A percentile compares a stretch with the other conserved stretches of the same genome.
These are phyloP conservation scores for Cyclophora albipunctata DNA, from an alignment of 2,888 invertebrate species.

Conservation along the genomic window DNA sequence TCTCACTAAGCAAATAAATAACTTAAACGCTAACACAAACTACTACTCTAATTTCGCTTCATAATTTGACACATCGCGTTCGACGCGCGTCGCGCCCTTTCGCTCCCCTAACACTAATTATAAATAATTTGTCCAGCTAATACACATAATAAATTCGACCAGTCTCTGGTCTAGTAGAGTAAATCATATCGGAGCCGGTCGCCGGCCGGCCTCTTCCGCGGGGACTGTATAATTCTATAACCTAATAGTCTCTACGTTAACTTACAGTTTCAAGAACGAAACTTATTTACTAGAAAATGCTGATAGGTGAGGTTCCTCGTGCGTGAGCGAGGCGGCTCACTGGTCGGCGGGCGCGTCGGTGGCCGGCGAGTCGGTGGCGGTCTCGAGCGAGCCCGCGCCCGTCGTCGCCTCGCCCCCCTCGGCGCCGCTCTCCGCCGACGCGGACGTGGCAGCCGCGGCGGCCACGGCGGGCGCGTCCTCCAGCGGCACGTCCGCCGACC, in stretches of 20 bases:
- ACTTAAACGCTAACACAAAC: constrained; percentile 55
- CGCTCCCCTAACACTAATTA: constrained; percentile 41
- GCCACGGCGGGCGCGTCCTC: constrained; percentile 19
- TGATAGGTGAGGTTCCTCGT: constrained; percentile 57
- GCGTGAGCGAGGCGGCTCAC: constrained; percentile 23
- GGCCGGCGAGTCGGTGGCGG: neutral
- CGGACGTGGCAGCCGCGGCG: constrained; percentile 17
- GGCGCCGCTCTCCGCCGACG: constrained; percentile 1
- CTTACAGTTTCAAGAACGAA: constrained; percentile 67
- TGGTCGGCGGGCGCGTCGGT: constrained; percentile 10
- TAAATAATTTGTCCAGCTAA: constrained; percentile 71
- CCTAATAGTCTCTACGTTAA: constrained; percentile 66
- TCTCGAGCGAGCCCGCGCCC: neutral
- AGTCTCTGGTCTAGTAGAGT: constrained; percentile 37
- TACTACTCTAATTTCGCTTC: constrained; percentile 42
- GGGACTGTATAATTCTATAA: constrained; percentile 40
- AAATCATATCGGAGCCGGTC: constrained; percentile 30
- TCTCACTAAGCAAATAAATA: constrained; percentile 72
- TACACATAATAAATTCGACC: constrained; percentile 46
- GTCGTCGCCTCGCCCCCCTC: constrained; percentile 22
- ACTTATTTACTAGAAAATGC: constrained; percentile 67
- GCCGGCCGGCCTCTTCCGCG: constrained; percentile 37
- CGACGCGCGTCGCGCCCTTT: constrained; percentile 28
- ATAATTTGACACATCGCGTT: constrained; percentile 52
- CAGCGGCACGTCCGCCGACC: constrained; percentile 13